Evolutionary conservation across 35 echinoderm and acorn worm species (phyloP).

Genomic region (Lytechinus pictus): DNA sequence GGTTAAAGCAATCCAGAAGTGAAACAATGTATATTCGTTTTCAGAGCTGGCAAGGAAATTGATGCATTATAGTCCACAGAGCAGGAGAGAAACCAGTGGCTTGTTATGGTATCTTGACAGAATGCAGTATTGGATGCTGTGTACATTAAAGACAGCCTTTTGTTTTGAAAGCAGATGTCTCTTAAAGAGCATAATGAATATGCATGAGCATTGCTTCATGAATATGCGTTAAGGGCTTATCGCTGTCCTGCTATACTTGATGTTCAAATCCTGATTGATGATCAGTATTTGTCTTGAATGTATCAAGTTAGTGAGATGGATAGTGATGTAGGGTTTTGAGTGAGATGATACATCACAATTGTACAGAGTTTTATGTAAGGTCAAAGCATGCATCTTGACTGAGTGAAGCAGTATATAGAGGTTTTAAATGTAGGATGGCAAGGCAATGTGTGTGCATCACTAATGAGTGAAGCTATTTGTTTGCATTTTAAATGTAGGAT

Average conservation of each 20-base stretch:
- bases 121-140: not conserved
- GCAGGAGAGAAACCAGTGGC: not conserved
- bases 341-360: not conserved
- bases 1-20: not conserved
- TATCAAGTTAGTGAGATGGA: not conserved
- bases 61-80: not conserved
- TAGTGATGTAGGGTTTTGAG: not conserved
- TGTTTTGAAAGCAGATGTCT: not conserved
- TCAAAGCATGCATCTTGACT: not conserved
- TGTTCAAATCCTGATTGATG: not conserved
- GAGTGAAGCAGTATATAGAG: not conserved
- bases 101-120: not conserved
- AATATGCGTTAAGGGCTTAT: not conserved
- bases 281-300: not conserved
- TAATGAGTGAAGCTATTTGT: no score
- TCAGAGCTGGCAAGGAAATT: not conserved
- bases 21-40: not conserved
- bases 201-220: not conserved
- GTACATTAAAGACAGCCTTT: not conserved
- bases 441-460: no score
- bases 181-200: not conserved
- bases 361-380: not conserved
- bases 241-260: not conserved
- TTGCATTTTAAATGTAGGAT: not conserved
- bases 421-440: not conserved